Conservation (phyloP, 2,113 vertebrate genomes). For the Apus apus region DNA sequence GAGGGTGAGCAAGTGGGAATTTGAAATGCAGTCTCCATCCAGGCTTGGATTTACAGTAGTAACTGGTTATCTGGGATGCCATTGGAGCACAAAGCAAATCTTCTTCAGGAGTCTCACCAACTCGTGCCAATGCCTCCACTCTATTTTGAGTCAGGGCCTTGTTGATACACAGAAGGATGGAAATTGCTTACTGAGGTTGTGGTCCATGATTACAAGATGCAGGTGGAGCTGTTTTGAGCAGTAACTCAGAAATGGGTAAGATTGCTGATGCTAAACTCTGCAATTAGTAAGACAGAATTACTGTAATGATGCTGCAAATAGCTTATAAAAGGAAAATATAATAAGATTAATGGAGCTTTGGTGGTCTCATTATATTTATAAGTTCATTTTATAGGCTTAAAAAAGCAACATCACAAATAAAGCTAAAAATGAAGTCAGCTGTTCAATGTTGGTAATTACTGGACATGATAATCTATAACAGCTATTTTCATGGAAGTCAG, state of each 20-base stretch:
- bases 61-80: not conserved
- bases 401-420: slow-evolving; percentile 51
- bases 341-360: slow-evolving; percentile 15
- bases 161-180: not conserved
- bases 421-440: slow-evolving; percentile 53
- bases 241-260: not conserved
- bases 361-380: slow-evolving; percentile 45
- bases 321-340: slow-evolving; percentile 8
- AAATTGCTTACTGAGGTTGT: not conserved
- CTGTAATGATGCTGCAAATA: slow-evolving; percentile 18
- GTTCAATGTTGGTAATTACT: slow-evolving; percentile 55
- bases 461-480: slow-evolving; percentile 27
- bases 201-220: not conserved
- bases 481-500: slow-evolving; percentile 39
- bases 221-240: not conserved
- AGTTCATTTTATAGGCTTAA: slow-evolving; percentile 52
- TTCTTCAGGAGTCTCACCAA: not conserved
- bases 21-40: not conserved
- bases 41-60: not conserved
- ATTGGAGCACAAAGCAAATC: not conserved
- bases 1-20: fast-evolving
- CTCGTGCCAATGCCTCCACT: not conserved
- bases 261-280: not conserved
- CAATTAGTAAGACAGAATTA: not conserved
- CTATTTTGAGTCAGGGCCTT: not conserved